phyloP scores from a whole-genome alignment of 2,888 invertebrate genomes.

The Exephanes ischioxanthus region DNA sequence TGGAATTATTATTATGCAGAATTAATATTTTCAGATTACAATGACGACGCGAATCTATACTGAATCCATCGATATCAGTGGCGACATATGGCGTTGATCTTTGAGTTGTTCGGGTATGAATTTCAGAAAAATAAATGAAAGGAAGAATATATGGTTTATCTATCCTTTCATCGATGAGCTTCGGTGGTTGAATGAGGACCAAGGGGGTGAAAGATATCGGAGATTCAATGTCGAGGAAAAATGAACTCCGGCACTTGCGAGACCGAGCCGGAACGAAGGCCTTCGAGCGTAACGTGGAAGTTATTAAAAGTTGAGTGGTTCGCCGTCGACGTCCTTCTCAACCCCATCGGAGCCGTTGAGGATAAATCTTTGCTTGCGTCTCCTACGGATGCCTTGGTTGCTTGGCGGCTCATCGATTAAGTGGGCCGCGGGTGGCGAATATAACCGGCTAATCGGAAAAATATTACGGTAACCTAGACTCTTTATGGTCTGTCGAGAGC shows the following conservation, averaged over 20 bases:
- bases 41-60: not conserved
- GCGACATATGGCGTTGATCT: not conserved
- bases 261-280: conserved; percentile 52
- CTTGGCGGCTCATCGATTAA: conserved; percentile 7
- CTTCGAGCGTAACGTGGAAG: conserved; percentile 63
- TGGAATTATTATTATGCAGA: too few species aligned
- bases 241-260: conserved; percentile 41
- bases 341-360: conserved; percentile 35
- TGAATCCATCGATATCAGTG: too few species aligned
- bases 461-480: conserved; percentile 64
- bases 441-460: conserved; percentile 67
- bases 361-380: conserved; percentile 52
- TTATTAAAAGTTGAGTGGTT: conserved; percentile 69
- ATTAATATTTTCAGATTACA: not conserved
- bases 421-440: conserved; percentile 37
- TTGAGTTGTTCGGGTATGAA: not conserved
- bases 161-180: conserved; percentile 54
- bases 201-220: conserved; percentile 51
- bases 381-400: conserved; percentile 27
- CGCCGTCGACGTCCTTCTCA: conserved; percentile 43
- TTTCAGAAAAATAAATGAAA: conserved; percentile 25
- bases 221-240: conserved; percentile 55
- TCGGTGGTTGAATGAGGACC: conserved; percentile 28
- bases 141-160: conserved; percentile 3
- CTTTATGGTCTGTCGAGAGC: conserved; percentile 55